Evolutionary conservation across 92 coral and sea anemone genomes (phyloP).

Genomic region (Siderastrea radians): DNA sequence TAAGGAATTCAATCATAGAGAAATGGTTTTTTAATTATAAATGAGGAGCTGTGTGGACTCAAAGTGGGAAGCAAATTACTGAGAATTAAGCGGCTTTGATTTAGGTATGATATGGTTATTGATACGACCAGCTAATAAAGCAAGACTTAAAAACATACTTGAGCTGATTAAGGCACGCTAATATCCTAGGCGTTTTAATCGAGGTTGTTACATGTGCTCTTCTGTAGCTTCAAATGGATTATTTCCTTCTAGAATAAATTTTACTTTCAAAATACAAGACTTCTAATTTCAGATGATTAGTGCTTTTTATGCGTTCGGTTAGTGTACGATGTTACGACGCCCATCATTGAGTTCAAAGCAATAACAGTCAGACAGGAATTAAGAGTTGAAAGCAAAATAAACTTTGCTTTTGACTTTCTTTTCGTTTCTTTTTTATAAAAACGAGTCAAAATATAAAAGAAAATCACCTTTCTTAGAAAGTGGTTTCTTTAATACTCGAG

Average conservation of each 20-base stretch:
- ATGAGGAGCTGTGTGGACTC: slow-evolving; percentile 53
- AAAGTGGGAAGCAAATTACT: slow-evolving; percentile 47
- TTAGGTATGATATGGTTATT: slow-evolving; percentile 67
- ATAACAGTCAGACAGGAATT: neutral
- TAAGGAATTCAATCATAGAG: slow-evolving; percentile 50
- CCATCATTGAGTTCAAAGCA: neutral
- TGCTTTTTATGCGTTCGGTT: slow-evolving; percentile 42
- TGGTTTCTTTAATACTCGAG: neutral
- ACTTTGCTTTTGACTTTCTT: neutral
- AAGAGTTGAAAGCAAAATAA: slow-evolving; percentile 5
- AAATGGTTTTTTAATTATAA: slow-evolving; percentile 53
- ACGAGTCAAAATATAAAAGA: slow-evolving; percentile 10
- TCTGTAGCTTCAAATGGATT: slow-evolving; percentile 34
- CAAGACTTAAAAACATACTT: slow-evolving; percentile 31
- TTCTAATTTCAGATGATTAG: slow-evolving; percentile 67
- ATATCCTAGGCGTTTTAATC: slow-evolving; percentile 24
- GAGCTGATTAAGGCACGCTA: slow-evolving; percentile 21
- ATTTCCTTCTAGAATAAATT: slow-evolving; percentile 62
- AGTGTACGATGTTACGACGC: slow-evolving; percentile 11
- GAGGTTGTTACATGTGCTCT: slow-evolving; percentile 27
- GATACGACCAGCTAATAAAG: slow-evolving; percentile 58
- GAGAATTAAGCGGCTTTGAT: slow-evolving; percentile 60
- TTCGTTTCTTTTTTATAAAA: neutral
- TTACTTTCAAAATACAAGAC: slow-evolving; percentile 69
- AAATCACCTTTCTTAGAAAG: neutral